A percentile compares a stretch with the other conserved stretches of the same genome.
Evolutionary conservation across 2,797 vertebrate species (phyloP).

Genomic region (Otolemur crassicaudatus): DNA sequence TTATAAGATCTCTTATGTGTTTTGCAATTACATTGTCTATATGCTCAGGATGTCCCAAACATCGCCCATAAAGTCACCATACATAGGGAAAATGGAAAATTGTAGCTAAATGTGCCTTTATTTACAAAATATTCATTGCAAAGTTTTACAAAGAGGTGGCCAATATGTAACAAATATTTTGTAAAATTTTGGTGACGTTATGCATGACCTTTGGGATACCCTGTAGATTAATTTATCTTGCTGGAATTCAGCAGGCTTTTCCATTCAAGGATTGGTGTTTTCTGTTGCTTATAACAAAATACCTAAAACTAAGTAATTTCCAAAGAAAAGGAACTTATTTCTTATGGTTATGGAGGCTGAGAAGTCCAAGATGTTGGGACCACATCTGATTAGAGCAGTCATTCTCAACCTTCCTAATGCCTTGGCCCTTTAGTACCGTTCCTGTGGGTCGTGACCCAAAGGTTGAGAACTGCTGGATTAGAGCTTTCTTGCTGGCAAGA

Average conservation of each 20-base stretch:
- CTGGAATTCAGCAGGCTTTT: background rate
- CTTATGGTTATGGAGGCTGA: background rate
- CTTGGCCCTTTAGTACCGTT: too few relatives aligned
- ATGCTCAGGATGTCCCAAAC: background rate
- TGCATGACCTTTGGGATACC: too few relatives aligned
- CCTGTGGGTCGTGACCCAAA: too few relatives aligned
- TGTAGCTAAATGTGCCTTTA: too few relatives aligned
- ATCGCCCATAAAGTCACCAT: too few relatives aligned
- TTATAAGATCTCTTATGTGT: background rate
- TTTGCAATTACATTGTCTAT: constrained; percentile 13
- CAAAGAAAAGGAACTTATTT: background rate
- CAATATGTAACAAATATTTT: too few relatives aligned
- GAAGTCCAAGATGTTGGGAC: background rate
- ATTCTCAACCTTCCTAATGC: too few relatives aligned
- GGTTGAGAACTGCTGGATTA: background rate
- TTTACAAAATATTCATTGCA: too few relatives aligned
- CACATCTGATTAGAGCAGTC: background rate
- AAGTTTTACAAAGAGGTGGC: too few relatives aligned
- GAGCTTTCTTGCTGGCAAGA: background rate
- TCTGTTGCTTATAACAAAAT: background rate
- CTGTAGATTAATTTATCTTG: background rate
- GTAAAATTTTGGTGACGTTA: too few relatives aligned
- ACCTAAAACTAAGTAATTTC: background rate
- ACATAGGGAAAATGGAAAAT: too few relatives aligned
- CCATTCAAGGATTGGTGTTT: background rate